Base-by-base conservation (phyloP, 1,140 invertebrate species). In the Apis dorsata region DNA sequence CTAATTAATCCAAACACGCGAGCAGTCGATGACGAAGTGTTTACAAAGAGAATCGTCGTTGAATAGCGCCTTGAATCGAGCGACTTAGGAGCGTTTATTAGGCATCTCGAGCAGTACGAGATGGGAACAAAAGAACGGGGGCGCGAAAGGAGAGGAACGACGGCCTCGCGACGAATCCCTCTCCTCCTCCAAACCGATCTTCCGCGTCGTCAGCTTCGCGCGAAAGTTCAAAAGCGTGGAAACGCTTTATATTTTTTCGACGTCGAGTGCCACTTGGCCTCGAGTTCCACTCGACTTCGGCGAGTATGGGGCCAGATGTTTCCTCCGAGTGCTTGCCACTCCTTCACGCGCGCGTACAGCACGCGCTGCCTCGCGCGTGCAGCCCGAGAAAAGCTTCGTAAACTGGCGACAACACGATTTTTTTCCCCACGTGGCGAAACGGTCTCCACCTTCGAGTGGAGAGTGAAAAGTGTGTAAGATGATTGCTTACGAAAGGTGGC, bases 141-240 rank as follows among this genome's bases (percentile, higher is more conserved):
- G 28, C 17, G 60, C 21, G 66, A n/a, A 53, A 76, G 53, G 53
- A 74, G 34, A 49, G 17, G 77, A 71, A 49, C 72, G 55, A 74
- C 79, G 68, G 68, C 11, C 69, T 21, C 72, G 71, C 71, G 62
- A 60, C 17, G 62, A 55, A 19, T 19, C 34, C 11, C 13, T 13
- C 49, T 34, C 49, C 49, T 55, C 75, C 60, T 71, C 53, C 60
- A 53, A 62, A 51, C 19, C 60, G 28, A 62, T 66, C 66, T 85
- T 79, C 55, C 60, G 62, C 68, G 63, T 86, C 85, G 83, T 80
- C 81, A 28, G 69, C 55, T 80, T 28, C 68, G 51, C 71, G 85
- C 77, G 83, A 83, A 91, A 92, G 86, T 86, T 92, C 90, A 93
- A 91, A 92, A 92, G 91, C 86, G 88, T 86, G 91, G 90, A 92